Evolutionary conservation across 2,113 vertebrate species (phyloP), one percentile per base, ranked within the genome.

Genomic region (Prietella phreatophila): DNA sequence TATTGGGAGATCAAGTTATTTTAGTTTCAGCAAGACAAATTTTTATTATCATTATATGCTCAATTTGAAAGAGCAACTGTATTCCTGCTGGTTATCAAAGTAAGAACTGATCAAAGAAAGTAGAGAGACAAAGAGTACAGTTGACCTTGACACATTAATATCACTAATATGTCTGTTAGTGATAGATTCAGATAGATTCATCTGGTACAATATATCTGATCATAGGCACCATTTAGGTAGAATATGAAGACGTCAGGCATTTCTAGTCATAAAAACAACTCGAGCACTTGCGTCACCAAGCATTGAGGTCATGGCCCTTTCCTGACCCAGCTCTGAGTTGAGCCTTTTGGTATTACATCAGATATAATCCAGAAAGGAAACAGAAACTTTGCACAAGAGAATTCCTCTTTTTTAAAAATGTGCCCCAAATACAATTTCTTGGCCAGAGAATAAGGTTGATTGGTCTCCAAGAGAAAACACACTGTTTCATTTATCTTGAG

Each of bases 261-360:
- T 71, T 58, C 27, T 81, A 82, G 53, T 82, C 86, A 71, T 22
- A 53, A 82, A 47, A 73, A 82, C 65, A 87, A 65, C 50, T 65
- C n/a, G 9, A 53, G 30, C 22, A 33, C 39, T 55, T 86, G 78
- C 75, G 13, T 86, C 85, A 81, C 19, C 11, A 2, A 69, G 20
- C 36, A 13, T 20, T 82, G 53, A 86, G 61, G 76, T 86, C 65
- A 84, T 71, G 65, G 83, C 67, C 65, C 53, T 50, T 47, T 65
- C 47, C 79, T 86, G 75, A 79, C 50, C 65, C 33, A 73, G 3
- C 79, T 58, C 36, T 60, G 47, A 8, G 5, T 27, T 82, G 14
- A 82, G 50, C 15, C 9, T 27, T 39, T 42, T 73, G 33, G 25
- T 60, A 73, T 71, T 87, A 87, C 79, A 87, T 73, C 65, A 73